Evolutionary conservation across 2,113 vertebrate species (phyloP).

Genomic region (Alaudala cheleensis): DNA sequence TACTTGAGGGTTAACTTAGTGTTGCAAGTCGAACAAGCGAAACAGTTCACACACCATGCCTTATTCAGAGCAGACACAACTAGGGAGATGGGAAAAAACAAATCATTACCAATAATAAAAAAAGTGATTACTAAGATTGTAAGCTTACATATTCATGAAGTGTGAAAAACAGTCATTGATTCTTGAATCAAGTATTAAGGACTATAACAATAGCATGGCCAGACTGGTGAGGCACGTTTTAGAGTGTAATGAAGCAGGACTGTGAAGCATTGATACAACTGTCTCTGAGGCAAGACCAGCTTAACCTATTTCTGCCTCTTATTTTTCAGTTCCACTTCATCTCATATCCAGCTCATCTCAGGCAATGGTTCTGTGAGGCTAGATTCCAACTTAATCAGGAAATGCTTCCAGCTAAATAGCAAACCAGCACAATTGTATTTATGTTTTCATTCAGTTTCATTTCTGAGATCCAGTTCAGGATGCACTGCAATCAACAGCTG

Average conservation of each 20-base stretch:
- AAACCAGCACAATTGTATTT: background rate
- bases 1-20: conserved; percentile 98
- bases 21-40: conserved; percentile 96
- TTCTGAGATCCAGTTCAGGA: background rate
- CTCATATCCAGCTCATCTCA: background rate
- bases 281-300: background rate
- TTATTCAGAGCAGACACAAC: conserved; percentile 98
- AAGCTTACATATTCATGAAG: background rate
- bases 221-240: background rate
- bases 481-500: background rate
- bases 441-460: background rate
- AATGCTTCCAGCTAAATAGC: background rate
- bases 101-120: background rate
- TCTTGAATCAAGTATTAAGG: background rate
- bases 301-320: conserved; percentile 2
- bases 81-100: conserved; percentile 47
- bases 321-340: background rate
- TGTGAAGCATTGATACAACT: background rate
- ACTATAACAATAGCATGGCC: accelerated
- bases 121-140: background rate
- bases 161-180: background rate
- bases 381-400: background rate
- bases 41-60: conserved; percentile 98
- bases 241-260: background rate
- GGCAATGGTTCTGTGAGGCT: background rate